Base-by-base conservation (phyloP, 2,888 invertebrate genomes). In the Metellina segmentata region DNA sequence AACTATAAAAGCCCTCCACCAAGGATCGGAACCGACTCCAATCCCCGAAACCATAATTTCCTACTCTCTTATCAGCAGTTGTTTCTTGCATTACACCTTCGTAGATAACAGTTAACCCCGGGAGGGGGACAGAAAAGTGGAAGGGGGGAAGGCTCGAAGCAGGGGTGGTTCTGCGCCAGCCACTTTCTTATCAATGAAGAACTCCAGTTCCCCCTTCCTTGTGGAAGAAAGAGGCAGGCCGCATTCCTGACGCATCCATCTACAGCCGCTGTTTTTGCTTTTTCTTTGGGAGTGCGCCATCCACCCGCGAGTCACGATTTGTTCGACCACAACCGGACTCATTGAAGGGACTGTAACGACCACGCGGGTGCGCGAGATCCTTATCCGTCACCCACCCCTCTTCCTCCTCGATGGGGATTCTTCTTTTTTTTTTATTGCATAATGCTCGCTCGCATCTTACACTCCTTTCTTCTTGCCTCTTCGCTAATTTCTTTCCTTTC, bases 71-170 rank as follows among this genome's bases (percentile, higher is more conserved):
- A 90, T 90, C 90, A 78, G 49, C 81, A 61, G 85, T 90, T 85
- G 81, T 90, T 90, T 90, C 90, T 90, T 81, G 71, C 90, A 86
- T 85, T 90, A 90, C 90, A 90, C 90, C 85, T 90, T 81, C 51
- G 13, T 13, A 85, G 89, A 85, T 89, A 89, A 85, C 83, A 89
- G 89, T 83, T 83, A 89, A 85, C 89, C 83, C 78, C 86, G 9
- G 16, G 75, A 7, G 13, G 53, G 83, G 79, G 71, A 52, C 19
- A 89, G 51, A 81, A 16, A 61, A 16, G 19, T 13, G n/a, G 53
- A 74, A 77, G 49, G n/a, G 20, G 20, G 61, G 70, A 19, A 7
- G 52, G 19, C 16, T 53, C 20, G 71, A 34, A 49, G 85, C 52
- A 70, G 69, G 71, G 71, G 77, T 83, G 74, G 75, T 13, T 20